Conservation (phyloP, 2,113 vertebrate species). For the Megaleporinus macrocephalus region DNA sequence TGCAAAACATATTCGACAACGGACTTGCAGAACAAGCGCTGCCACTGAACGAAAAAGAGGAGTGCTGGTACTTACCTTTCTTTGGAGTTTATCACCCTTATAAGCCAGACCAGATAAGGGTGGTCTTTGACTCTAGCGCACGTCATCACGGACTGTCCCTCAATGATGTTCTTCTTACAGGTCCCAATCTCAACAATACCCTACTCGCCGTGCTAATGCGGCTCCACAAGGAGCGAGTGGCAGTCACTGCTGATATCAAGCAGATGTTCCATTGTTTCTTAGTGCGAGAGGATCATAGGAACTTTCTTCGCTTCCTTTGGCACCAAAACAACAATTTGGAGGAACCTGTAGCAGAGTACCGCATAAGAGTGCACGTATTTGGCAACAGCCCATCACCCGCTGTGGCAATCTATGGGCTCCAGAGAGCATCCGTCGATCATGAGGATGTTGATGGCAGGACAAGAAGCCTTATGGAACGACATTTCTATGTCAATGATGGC, state of each 20-base stretch:
- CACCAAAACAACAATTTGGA: neutral
- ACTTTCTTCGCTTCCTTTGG: neutral
- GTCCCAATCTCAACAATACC: constrained; percentile 14
- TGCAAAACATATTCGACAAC: constrained; percentile 21
- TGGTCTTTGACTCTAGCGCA: neutral
- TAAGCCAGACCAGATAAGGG: constrained; percentile 4
- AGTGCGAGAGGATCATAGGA: neutral
- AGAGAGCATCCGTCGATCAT: neutral
- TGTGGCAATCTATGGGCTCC: no score
- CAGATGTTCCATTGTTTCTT: constrained; percentile 17
- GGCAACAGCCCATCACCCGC: no score
- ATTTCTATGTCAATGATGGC: constrained; percentile 29
- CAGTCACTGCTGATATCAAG: constrained; percentile 23
- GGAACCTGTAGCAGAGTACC: neutral
- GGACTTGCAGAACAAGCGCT: constrained; percentile 26
- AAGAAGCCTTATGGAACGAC: neutral
- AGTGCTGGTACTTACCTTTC: constrained; percentile 22
- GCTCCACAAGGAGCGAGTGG: constrained; percentile 29
- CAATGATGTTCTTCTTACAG: constrained; percentile 15
- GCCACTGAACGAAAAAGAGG: neutral
- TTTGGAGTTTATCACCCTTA: constrained; percentile 19
- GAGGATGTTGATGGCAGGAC: neutral
- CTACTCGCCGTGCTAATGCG: constrained; percentile 22
- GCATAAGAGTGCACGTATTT: neutral
- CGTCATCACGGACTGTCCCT: neutral